phyloP scores from a whole-genome alignment of 2,888 invertebrate genomes.

The Cephalotes varians region DNA sequence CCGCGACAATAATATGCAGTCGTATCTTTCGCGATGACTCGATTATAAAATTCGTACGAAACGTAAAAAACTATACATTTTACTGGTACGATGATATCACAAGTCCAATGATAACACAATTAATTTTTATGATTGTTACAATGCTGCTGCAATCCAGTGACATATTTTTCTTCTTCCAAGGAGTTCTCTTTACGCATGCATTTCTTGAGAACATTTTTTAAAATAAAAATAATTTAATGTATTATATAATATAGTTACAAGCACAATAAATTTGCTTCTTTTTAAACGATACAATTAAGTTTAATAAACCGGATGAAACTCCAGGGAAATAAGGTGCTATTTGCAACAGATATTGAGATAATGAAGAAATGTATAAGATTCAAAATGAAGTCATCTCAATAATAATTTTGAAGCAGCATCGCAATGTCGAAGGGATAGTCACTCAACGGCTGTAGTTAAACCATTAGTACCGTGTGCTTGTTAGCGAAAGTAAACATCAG shows the following conservation, averaged over 20 bases:
- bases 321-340: not conserved
- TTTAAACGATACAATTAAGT: not conserved
- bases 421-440: not conserved
- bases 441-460: conserved; percentile 2
- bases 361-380: not conserved
- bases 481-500: conserved; percentile 16
- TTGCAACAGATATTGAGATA: not conserved
- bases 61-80: not conserved
- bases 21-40: not conserved
- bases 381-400: not conserved
- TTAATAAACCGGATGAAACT: not conserved
- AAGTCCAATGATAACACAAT: no score
- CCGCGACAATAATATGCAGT: not conserved
- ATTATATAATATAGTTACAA: no score
- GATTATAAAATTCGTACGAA: not conserved
- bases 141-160: not conserved
- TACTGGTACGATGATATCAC: not conserved
- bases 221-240: not conserved
- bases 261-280: no score
- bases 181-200: not conserved
- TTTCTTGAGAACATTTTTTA: not conserved
- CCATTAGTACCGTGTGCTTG: not conserved
- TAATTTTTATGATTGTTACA: not conserved
- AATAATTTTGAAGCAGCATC: not conserved
- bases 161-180: not conserved